Evolutionary conservation across 2,113 vertebrate species (phyloP).

Genomic region (Salvator merianae): DNA sequence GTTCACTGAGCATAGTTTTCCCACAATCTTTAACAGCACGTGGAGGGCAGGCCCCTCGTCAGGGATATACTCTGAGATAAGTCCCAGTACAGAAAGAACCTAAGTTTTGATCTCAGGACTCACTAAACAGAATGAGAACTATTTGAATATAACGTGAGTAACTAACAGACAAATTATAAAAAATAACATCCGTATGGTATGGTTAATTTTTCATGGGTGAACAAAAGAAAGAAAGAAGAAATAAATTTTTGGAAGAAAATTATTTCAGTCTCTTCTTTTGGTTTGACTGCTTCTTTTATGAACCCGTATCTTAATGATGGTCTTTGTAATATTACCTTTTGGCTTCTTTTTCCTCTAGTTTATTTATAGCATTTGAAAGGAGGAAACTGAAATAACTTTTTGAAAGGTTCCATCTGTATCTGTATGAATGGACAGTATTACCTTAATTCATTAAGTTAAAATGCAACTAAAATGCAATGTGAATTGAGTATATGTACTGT

Average conservation of each 20-base stretch:
- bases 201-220: background rate
- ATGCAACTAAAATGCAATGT: background rate
- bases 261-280: background rate
- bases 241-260: background rate
- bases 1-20: too few species aligned
- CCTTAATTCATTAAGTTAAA: conserved; percentile 24
- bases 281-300: background rate
- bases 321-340: background rate
- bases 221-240: too few species aligned
- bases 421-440: background rate
- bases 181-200: background rate
- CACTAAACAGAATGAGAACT: background rate
- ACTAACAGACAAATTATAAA: background rate
- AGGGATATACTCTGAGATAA: too few species aligned
- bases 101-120: too few species aligned
- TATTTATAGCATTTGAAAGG: background rate
- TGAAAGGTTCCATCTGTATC: background rate
- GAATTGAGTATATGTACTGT: background rate
- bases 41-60: too few species aligned
- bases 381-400: background rate
- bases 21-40: too few species aligned
- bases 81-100: too few species aligned
- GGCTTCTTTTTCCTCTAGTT: background rate
- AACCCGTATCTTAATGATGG: background rate
- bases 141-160: background rate